A percentile compares a stretch with the other conserved stretches of the same genome.
Evolutionary conservation across 2,888 invertebrate species (phyloP).

Genomic region (Aleiodes testaceus): DNA sequence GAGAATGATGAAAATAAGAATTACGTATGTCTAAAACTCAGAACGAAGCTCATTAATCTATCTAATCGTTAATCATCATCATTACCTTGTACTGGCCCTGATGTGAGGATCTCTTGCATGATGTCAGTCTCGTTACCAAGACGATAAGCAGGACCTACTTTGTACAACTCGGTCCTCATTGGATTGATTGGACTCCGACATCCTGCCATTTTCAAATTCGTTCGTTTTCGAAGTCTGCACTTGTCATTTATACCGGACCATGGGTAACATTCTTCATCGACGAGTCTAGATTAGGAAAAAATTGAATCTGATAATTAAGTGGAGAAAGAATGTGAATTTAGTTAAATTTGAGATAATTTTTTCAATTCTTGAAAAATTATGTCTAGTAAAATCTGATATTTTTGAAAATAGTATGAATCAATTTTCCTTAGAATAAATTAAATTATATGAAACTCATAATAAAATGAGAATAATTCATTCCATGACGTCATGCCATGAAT

Average conservation of each 20-base stretch:
- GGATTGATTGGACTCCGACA: constrained; percentile 75
- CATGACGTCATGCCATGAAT: background rate
- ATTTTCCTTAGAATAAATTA: no score
- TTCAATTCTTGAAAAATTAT: no score
- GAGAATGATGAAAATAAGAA: background rate
- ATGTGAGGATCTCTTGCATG: constrained; percentile 91
- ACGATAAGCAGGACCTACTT: constrained; percentile 84
- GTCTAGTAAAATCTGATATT: no score
- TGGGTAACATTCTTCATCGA: constrained; percentile 90
- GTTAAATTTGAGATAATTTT: no score
- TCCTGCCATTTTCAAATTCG: constrained; percentile 74
- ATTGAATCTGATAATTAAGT: background rate
- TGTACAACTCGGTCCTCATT: constrained; percentile 79
- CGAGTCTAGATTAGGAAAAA: constrained; percentile 77
- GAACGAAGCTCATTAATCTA: constrained; percentile 7
- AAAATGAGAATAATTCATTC: no score
- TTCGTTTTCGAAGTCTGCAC: constrained; percentile 79
- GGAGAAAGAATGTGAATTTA: no score
- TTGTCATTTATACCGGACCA: constrained; percentile 79
- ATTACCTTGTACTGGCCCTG: constrained; percentile 93
- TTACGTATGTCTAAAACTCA: no score
- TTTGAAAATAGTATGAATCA: no score
- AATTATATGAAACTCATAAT: no score
- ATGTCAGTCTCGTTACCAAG: constrained; percentile 87
- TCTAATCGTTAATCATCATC: constrained; percentile 53